A percentile compares a stretch with the other conserved stretches of the same genome.
phyloP scores from a whole-genome alignment of 2,797 vertebrate genomes.

The Siniperca undulata region DNA sequence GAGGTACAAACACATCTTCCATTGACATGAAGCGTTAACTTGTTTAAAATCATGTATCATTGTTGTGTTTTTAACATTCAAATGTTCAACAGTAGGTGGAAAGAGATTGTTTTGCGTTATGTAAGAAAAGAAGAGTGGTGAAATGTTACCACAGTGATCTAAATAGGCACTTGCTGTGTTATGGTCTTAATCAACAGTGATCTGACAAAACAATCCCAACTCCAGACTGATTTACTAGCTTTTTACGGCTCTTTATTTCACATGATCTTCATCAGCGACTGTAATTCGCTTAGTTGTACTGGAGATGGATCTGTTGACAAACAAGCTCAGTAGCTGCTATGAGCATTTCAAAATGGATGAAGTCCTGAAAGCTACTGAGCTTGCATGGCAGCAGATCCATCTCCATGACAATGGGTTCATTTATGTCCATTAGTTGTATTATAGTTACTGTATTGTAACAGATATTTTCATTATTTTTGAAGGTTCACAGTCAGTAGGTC shows the following conservation, averaged over 20 bases:
- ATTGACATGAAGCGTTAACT: neutral
- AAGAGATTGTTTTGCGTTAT: neutral
- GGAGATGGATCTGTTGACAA: neutral
- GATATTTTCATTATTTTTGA: neutral
- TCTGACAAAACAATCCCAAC: neutral
- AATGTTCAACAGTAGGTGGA: neutral
- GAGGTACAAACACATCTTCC: neutral
- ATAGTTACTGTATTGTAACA: neutral
- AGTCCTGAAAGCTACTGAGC: neutral
- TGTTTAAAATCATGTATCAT: neutral
- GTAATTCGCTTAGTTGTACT: neutral
- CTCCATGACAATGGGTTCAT: neutral
- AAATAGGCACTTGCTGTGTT: neutral
- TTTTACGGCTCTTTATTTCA: neutral
- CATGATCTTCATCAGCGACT: neutral
- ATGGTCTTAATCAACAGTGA: neutral
- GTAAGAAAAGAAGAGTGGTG: neutral
- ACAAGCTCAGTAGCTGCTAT: neutral
- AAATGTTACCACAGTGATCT: neutral
- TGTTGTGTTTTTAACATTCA: neutral
- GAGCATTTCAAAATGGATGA: neutral
- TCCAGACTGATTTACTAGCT: neutral
- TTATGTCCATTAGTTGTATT: neutral
- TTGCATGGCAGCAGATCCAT: conserved; percentile 1
- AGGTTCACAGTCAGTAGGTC: neutral